phyloP scores from a whole-genome alignment of 1,140 invertebrate genomes.

The Paramacrobiotus metropolitanus region DNA sequence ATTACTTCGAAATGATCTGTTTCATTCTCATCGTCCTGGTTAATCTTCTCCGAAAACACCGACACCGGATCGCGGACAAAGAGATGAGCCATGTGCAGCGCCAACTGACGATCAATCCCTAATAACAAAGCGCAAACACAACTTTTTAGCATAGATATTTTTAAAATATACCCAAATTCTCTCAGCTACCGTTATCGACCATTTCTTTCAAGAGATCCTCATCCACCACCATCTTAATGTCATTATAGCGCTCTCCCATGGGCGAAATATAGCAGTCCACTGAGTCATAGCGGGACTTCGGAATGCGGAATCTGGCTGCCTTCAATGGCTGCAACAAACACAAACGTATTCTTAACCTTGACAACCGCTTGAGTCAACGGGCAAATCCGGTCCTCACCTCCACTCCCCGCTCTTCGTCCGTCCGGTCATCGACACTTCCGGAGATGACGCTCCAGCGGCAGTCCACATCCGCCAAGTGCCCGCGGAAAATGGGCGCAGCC shows the following conservation, averaged over 20 bases:
- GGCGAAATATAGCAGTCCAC: conserved; percentile 87
- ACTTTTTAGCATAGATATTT: not conserved
- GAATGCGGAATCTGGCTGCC: conserved; percentile 56
- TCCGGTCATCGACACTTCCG: conserved; percentile 81
- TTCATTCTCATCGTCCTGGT: conserved; percentile 78
- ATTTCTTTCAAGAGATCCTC: conserved; percentile 53
- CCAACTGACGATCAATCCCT: conserved; percentile 63
- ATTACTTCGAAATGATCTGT: conserved; percentile 92
- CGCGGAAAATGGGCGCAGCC: conserved; percentile 76
- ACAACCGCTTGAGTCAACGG: not conserved
- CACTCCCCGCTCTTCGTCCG: conserved; percentile 68
- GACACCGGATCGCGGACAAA: conserved; percentile 94
- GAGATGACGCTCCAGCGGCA: conserved; percentile 91
- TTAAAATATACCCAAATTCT: conserved; percentile 10
- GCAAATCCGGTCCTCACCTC: conserved; percentile 15
- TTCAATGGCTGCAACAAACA: conserved; percentile 22
- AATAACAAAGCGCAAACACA: not conserved
- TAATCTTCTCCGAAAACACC: conserved; percentile 77
- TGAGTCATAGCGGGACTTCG: conserved; percentile 89
- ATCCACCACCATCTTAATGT: conserved; percentile 68
- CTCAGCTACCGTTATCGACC: conserved; percentile 34
- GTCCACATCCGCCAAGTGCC: conserved; percentile 77
- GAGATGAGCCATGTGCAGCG: conserved; percentile 86
- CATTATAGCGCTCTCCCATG: conserved; percentile 64
- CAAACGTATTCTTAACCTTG: not conserved